phyloP scores from a whole-genome alignment of 2,888 invertebrate species.

The Drosophila kanekoi region DNA sequence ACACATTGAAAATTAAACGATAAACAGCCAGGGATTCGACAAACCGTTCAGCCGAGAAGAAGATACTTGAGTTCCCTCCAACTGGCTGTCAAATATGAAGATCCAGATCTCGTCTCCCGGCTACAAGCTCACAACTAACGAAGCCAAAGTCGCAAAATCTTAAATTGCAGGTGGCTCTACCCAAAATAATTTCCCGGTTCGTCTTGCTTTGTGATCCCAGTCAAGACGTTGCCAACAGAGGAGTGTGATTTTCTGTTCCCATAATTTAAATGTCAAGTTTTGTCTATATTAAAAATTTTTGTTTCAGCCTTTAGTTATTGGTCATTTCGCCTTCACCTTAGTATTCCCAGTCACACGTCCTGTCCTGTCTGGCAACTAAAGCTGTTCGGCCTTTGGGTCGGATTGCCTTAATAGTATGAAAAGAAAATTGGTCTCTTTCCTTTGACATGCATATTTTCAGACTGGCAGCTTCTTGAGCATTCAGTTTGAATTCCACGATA shows the following conservation, averaged over 20 bases:
- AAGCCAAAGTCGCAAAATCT: conserved; percentile 5
- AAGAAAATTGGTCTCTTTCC: conserved; percentile 64
- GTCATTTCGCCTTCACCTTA: conserved; percentile 29
- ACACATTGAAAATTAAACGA: conserved; percentile 34
- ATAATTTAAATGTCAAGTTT: conserved; percentile 85
- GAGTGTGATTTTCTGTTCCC: conserved; percentile 80
- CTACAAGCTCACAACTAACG: neutral
- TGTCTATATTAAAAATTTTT: conserved; percentile 84
- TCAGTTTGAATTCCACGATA: conserved; percentile 11
- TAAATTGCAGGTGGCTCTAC: conserved; percentile 60
- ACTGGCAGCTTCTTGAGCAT: conserved; percentile 23
- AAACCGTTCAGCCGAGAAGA: neutral
- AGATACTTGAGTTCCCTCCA: neutral
- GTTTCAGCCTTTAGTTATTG: conserved; percentile 8
- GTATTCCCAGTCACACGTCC: conserved; percentile 39
- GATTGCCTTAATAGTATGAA: conserved; percentile 58
- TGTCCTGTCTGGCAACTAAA: conserved; percentile 49
- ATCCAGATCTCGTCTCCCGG: conserved; percentile 9
- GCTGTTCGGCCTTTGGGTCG: conserved; percentile 35
- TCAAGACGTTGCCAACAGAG: conserved; percentile 27
- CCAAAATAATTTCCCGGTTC: conserved; percentile 53
- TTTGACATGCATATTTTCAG: conserved; percentile 50
- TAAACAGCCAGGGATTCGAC: conserved; percentile 28
- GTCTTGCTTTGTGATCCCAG: conserved; percentile 8
- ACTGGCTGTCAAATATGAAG: conserved; percentile 1